phyloP scores from a whole-genome alignment of 2,797 vertebrate genomes.

The Acanthurus lineatus region DNA sequence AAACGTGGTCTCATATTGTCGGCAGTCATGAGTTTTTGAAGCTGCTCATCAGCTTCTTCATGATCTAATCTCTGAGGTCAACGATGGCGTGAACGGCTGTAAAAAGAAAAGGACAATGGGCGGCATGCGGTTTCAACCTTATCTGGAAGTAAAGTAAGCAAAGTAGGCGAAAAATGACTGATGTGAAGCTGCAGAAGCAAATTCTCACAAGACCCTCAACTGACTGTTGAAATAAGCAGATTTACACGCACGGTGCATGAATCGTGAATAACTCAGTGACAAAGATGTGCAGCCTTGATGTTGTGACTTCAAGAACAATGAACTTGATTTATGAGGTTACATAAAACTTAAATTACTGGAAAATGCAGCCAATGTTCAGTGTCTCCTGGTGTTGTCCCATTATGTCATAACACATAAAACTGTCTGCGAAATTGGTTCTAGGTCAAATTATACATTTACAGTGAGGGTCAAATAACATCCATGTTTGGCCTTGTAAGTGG shows the following conservation, averaged over 20 bases:
- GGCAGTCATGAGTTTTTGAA: not conserved
- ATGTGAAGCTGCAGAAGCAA: not conserved
- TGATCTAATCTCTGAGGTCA: not conserved
- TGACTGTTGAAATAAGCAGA: not conserved
- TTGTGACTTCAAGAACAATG: not conserved
- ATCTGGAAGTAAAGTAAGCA: not conserved
- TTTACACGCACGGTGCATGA: too few relatives aligned
- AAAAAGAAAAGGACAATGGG: not conserved
- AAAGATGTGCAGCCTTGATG: not conserved
- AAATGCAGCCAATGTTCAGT: not conserved
- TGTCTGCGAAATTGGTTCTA: too few relatives aligned
- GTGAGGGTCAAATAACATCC: conserved; percentile 29
- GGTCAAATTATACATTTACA: not conserved
- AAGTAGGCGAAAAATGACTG: not conserved
- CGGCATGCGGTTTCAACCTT: conserved; percentile 3
- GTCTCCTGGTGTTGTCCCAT: not conserved
- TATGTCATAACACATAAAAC: too few relatives aligned
- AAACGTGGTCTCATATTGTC: not conserved
- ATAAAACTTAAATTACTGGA: not conserved
- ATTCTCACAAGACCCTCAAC: not conserved
- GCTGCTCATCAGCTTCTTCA: not conserved
- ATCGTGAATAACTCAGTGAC: too few relatives aligned
- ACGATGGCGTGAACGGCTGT: not conserved
- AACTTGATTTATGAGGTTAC: not conserved
- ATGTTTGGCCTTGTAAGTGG: not conserved